Evolutionary conservation across 2,888 invertebrate species (phyloP).

Genomic region (Onthophagus sagittarius): DNA sequence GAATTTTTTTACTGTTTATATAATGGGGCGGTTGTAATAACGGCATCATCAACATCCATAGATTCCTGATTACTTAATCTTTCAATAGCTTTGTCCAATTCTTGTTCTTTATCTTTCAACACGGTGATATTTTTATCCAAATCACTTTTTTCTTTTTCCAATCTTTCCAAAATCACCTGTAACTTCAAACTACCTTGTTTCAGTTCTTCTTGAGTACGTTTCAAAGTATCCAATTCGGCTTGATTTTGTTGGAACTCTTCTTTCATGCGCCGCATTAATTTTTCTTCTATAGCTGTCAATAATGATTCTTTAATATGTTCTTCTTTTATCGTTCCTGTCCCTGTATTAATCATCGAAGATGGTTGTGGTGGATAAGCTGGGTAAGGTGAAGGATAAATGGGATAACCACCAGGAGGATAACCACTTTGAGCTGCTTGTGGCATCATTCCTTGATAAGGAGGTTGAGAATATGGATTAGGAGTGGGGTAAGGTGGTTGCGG

Average conservation of each 20-base stretch:
- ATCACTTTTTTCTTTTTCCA: slow-evolving; percentile 75
- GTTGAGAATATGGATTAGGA: slow-evolving; percentile 6
- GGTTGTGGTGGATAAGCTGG: slow-evolving; percentile 34
- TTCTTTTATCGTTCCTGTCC: slow-evolving; percentile 83
- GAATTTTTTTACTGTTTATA: slow-evolving; percentile 77
- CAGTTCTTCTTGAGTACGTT: slow-evolving; percentile 82
- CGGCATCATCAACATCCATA: slow-evolving; percentile 93
- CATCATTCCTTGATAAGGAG: not conserved
- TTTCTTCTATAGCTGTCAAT: slow-evolving; percentile 93
- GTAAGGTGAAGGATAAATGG: slow-evolving; percentile 50
- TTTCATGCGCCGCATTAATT: slow-evolving; percentile 77
- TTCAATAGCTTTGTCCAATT: slow-evolving; percentile 75
- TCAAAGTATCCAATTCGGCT: slow-evolving; percentile 86
- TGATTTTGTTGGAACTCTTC: slow-evolving; percentile 89
- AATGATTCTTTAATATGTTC: slow-evolving; percentile 93
- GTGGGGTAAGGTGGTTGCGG: slow-evolving; percentile 36
- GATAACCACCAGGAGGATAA: slow-evolving; percentile 22
- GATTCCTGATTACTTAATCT: slow-evolving; percentile 74
- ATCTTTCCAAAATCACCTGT: slow-evolving; percentile 69
- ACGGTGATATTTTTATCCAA: slow-evolving; percentile 79
- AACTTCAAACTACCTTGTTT: slow-evolving; percentile 79
- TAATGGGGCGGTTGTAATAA: slow-evolving; percentile 91
- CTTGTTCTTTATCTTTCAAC: slow-evolving; percentile 82
- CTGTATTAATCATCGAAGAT: slow-evolving; percentile 48
- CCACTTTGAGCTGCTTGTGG: not conserved